These are phyloP conservation scores for Myxocyprinus asiaticus DNA, from an alignment of 2,113 vertebrate species.

Conservation along the genomic window DNA sequence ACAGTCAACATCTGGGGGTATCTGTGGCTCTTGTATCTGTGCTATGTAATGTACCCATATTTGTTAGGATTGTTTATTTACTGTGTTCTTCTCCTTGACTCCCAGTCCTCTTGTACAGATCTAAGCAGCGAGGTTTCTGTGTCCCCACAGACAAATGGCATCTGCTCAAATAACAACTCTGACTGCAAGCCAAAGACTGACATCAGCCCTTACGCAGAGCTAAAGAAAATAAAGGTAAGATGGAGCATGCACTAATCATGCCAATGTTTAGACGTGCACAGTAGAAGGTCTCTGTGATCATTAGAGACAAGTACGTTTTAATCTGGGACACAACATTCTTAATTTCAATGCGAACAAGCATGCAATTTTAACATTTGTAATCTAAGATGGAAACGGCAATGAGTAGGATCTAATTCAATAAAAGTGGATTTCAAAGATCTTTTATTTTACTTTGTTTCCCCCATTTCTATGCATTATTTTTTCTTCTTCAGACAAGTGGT, in stretches of 20 bases:
- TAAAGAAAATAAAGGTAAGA: conserved; percentile 74
- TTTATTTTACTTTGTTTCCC: neutral
- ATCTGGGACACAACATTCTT: neutral
- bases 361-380: neutral
- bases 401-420: too few relatives aligned
- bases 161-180: conserved; percentile 63
- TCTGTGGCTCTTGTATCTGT: neutral
- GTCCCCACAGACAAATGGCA: conserved; percentile 62
- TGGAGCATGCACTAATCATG: conserved; percentile 5
- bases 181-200: conserved; percentile 60
- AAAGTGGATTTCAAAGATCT: neutral
- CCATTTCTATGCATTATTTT: conserved; percentile 13
- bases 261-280: neutral
- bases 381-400: too few relatives aligned
- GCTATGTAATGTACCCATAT: neutral
- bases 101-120: conserved; percentile 18
- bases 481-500: conserved; percentile 83
- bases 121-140: conserved; percentile 5
- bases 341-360: neutral
- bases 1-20: neutral
- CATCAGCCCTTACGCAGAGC: conserved; percentile 57
- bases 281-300: neutral
- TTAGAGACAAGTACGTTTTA: neutral
- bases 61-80: neutral
- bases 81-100: neutral